Evolutionary conservation across 2,113 vertebrate genomes (phyloP).

Genomic region (Cinclus cinclus): DNA sequence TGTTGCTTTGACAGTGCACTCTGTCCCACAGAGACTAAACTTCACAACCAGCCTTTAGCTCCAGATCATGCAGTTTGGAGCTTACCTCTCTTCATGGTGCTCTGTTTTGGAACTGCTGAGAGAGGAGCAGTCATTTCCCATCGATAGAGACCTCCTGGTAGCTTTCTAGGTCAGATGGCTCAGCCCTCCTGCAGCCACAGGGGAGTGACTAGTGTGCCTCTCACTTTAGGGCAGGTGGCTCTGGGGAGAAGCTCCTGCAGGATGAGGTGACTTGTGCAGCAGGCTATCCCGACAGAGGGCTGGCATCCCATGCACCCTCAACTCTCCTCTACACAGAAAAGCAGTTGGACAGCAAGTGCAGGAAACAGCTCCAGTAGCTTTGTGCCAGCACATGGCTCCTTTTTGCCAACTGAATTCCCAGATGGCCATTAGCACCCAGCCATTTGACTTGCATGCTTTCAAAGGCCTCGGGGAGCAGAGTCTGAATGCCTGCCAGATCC

Average conservation of each 20-base stretch:
- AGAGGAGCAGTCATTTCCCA: background rate
- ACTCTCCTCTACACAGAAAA: background rate
- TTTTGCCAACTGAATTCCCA: background rate
- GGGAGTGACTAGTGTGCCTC: background rate
- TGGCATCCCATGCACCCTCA: background rate
- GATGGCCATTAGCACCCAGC: slow-evolving; percentile 33
- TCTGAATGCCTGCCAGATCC: background rate
- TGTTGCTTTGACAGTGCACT: background rate
- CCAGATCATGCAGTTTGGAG: background rate
- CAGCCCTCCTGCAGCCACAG: background rate
- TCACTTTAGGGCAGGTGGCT: background rate
- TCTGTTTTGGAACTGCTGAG: background rate
- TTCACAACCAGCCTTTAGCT: background rate
- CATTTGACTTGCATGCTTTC: background rate
- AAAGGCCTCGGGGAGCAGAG: background rate
- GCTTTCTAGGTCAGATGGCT: background rate
- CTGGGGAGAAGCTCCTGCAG: background rate
- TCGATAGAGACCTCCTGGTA: background rate
- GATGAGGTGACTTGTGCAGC: background rate
- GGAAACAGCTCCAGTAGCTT: background rate
- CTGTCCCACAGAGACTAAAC: background rate
- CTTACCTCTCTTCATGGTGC: background rate
- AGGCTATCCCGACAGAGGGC: background rate
- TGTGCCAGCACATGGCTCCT: background rate
- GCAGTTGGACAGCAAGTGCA: background rate